Base-by-base conservation (phyloP, 30 jellyfish, hydroid and myxozoan genomes). In the Aurelia coerulea region DNA sequence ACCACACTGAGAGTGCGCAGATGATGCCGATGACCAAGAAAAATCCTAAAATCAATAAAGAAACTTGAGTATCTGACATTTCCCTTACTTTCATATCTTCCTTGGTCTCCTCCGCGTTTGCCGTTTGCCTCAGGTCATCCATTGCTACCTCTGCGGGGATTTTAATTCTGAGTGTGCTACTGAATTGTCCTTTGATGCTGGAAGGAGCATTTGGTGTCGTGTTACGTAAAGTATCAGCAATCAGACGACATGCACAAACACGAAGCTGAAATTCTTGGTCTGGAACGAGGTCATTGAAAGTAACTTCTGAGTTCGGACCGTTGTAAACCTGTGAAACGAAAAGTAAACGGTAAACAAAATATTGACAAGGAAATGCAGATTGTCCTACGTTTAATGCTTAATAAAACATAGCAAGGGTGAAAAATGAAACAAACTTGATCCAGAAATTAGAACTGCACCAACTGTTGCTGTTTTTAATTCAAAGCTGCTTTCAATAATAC, bases 51-150 rank as follows among this genome's bases (percentile, higher is more conserved):
- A 95, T 85, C 23, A 86, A 58, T 35, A 95, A 76, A 14, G 99
- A 96, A 62, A 95, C 89, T 60, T 91, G 98, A 3, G 97, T 89
- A 77, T 95, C 99, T 17, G 97, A 64, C 72, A 95, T 66, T 49
- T 70, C 87, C 37, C 49, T 74, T 62, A 50, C 73, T 29, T 63
- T 64, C 4, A 60, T 74, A 18, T 90, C 92, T 34, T 60, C 88
- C n/a, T 77, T 74, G 1, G 11, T 66, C 17, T 51, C 68, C 62
- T 64, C 83, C 5, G 58, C 80, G 17, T 32, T 65, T 18, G 59
- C 83, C 35, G 85, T 81, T 62, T 79, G 88, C 41, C 42, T 90
- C 31, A 75, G 14, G 10, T 46, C 88, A 67, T 74, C 96, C 68
- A 79, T 69, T 16, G 73, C 73, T 12, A 77, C 54, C 42, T 90